Evolutionary conservation across 1,140 invertebrate genomes (phyloP).

Genomic region (Habropoda laboriosa): DNA sequence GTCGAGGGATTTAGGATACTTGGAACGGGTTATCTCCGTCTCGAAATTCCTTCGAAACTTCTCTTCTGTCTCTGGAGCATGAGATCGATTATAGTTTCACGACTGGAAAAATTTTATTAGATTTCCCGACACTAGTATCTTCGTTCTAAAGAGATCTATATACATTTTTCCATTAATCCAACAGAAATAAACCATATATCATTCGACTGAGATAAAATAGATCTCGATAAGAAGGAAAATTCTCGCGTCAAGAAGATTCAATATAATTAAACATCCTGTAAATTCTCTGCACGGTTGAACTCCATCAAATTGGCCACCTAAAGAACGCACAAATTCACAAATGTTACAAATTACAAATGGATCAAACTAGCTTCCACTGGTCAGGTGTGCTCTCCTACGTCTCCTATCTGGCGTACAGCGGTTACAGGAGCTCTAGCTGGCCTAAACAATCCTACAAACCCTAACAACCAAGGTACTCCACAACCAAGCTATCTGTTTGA

Average conservation of each 20-base stretch:
- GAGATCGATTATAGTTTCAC: neutral
- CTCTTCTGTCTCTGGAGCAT: neutral
- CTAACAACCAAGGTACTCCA: slow-evolving; percentile 1
- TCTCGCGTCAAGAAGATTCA: neutral
- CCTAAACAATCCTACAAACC: slow-evolving; percentile 12
- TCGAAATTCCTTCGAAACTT: neutral
- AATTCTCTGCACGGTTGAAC: neutral
- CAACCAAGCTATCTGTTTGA: neutral
- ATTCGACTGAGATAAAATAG: neutral
- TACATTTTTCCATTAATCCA: too few relatives aligned
- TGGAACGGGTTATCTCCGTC: neutral
- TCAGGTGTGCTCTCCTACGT: neutral
- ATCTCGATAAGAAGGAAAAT: neutral
- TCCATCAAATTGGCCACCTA: neutral
- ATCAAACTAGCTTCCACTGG: neutral
- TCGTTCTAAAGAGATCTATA: neutral
- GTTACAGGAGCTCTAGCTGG: slow-evolving; percentile 52
- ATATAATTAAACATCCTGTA: too few relatives aligned
- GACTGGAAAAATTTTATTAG: slow-evolving; percentile 6
- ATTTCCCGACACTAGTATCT: neutral
- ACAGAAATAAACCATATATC: too few relatives aligned
- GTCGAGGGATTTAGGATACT: neutral
- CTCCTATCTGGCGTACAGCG: slow-evolving; percentile 21
- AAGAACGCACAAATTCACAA: too few relatives aligned
- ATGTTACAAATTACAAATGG: too few relatives aligned